Conservation (phyloP, 2,113 vertebrate species). For the Paradoxurus hermaphroditus region DNA sequence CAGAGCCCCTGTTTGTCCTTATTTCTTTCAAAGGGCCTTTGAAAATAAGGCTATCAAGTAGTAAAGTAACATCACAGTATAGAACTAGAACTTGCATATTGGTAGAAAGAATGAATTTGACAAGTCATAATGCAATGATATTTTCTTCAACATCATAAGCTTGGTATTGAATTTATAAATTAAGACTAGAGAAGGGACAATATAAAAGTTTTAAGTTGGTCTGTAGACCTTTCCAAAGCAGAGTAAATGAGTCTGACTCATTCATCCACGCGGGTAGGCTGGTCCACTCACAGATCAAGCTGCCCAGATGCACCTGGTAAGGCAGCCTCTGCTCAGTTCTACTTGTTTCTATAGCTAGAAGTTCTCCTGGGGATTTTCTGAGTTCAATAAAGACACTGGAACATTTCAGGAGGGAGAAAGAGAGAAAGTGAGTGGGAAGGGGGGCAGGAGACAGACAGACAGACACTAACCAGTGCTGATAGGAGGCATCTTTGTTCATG, state of each 20-base stretch:
- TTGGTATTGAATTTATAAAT: conserved; percentile 23
- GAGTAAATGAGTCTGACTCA: not conserved
- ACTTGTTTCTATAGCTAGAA: not conserved
- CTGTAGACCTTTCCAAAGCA: not conserved
- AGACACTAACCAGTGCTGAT: not conserved
- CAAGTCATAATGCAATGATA: not conserved
- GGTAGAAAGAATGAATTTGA: not conserved
- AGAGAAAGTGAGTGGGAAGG: not conserved
- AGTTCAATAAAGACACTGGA: not conserved
- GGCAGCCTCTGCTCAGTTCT: not conserved
- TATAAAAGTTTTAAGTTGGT: not conserved
- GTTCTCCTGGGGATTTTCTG: not conserved
- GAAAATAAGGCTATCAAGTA: conserved; percentile 25
- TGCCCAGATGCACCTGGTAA: not conserved
- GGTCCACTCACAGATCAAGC: not conserved
- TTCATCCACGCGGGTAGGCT: not conserved
- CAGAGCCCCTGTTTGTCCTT: not conserved
- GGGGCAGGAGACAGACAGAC: not conserved
- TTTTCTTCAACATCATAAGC: not conserved
- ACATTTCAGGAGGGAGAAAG: not conserved
- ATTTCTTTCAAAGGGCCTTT: not conserved
- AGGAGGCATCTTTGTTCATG: not conserved
- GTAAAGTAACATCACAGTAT: conserved; percentile 15
- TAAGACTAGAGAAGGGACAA: not conserved
- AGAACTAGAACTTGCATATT: not conserved